Evolutionary conservation across 2,113 vertebrate species (phyloP), one percentile per base, ranked within the genome.

Genomic region (Picathartes gymnocephalus): DNA sequence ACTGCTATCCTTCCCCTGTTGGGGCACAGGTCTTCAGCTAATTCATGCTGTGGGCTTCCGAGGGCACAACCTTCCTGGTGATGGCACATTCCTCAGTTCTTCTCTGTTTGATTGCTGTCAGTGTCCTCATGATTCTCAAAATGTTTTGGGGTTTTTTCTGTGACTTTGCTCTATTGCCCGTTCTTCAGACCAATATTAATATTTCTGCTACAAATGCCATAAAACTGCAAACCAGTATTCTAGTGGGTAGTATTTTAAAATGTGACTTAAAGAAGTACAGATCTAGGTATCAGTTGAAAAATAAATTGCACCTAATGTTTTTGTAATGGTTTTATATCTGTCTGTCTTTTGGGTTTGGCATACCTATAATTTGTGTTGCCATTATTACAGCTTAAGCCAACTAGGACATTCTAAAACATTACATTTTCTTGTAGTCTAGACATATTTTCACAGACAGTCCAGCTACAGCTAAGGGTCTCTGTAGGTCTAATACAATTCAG

Each of bases 121-220:
- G 21, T 66, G 5, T 35, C 47, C 58, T 54, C 35, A 9, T 7
- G 19, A n/a, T 47, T 86, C 60, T 87, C 39, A 73, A 73, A 87
- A 70, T 27, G 25, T 45, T 66, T 60, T 0, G 1, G 14, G 4
- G 0, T 0, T 37, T 51, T 76, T 60, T 24, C 62, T 0, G 0
- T 70, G 25, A 37, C n/a, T 81, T 74, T 60, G 30, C 28, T 89
- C 51, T 78, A 2, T 44, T 66, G 44, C 16, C 33, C 71, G 0
- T 61, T 81, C 25, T 81, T 92, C 70, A 61, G 53, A 60, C 13
- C 23, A 27, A 12, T 50, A 33, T 83, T 81, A 69, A 1, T 48
- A 42, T 76, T 91, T 60, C 53, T 81, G 37, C 88, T 87, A 44
- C 50, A 89, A 79, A 56, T 45, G 25, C 35, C 60, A 23, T 37